A percentile compares a stretch with the other conserved stretches of the same genome.
Evolutionary conservation across 1,140 invertebrate genomes (phyloP).

Genomic region (Armadillidium nasatum): DNA sequence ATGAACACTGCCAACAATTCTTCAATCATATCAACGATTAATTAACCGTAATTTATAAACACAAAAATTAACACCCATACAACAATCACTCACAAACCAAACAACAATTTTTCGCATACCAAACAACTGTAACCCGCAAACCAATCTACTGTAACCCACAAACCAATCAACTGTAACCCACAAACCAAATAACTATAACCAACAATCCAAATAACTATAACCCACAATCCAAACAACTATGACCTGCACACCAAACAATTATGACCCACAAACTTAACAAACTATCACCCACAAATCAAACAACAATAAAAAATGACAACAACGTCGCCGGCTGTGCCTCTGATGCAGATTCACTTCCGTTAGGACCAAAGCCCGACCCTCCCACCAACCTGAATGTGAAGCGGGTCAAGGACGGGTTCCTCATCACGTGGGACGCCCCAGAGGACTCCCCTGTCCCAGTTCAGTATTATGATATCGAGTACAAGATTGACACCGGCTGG

Average conservation of each 20-base stretch:
- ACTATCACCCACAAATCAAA: constrained; percentile 28
- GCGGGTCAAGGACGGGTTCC: constrained; percentile 76
- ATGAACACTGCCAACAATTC: no score
- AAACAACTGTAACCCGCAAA: no score
- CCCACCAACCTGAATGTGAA: constrained; percentile 81
- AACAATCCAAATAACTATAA: no score
- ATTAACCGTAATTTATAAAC: no score
- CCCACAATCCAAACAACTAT: no score
- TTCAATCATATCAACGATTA: no score
- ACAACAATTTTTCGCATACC: no score
- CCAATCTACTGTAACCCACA: no score
- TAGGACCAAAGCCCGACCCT: constrained; percentile 80
- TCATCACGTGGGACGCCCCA: constrained; percentile 83
- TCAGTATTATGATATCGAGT: constrained; percentile 87
- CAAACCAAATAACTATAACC: background rate
- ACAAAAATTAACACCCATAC: no score
- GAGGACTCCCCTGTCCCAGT: constrained; percentile 57
- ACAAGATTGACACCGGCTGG: constrained; percentile 75
- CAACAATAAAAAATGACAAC: constrained; percentile 30
- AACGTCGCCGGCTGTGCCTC: constrained; percentile 39
- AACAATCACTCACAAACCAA: no score
- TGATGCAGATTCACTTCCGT: constrained; percentile 44
- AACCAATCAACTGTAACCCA: background rate
- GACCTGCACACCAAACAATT: background rate
- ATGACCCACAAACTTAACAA: constrained; percentile 14